A percentile compares a stretch with the other conserved stretches of the same genome.
These are phyloP conservation scores for Ichneumoninae sp. DNA, from an alignment of 2,888 invertebrate species.

Conservation along the genomic window DNA sequence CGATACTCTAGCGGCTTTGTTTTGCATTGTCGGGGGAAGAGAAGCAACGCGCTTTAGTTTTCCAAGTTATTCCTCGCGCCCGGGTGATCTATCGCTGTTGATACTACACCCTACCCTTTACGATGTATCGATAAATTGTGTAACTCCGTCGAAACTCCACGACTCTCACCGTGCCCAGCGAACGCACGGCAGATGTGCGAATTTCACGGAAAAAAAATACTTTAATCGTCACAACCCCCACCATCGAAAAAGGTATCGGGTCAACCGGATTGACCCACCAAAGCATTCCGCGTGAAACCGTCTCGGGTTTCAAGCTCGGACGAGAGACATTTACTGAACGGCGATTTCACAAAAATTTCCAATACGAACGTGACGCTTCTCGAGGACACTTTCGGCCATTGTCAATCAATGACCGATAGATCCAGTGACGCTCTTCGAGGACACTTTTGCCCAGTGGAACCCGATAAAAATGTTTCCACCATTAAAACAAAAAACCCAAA, in stretches of 20 bases:
- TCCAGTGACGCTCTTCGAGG: background rate
- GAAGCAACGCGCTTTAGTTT: constrained; percentile 46
- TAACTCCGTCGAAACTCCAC: constrained; percentile 36
- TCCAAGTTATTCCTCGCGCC: constrained; percentile 59
- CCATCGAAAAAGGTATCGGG: background rate
- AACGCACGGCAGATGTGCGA: background rate
- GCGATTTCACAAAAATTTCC: background rate
- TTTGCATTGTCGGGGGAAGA: constrained; percentile 54
- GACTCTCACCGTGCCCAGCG: background rate
- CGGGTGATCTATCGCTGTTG: constrained; percentile 63
- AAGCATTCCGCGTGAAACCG: background rate
- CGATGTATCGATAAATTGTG: constrained; percentile 60
- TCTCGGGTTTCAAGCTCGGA: background rate
- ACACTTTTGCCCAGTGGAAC: background rate
- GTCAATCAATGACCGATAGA: background rate
- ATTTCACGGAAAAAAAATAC: background rate
- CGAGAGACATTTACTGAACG: background rate
- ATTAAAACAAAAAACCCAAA: background rate
- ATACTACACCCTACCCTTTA: constrained; percentile 43
- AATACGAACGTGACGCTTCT: background rate
- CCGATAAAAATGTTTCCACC: background rate
- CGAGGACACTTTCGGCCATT: background rate
- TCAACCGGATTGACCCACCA: background rate
- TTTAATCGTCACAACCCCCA: background rate
- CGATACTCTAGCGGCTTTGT: constrained; percentile 37